phyloP scores from a whole-genome alignment of 2,113 vertebrate species.

The Platanista minor region DNA sequence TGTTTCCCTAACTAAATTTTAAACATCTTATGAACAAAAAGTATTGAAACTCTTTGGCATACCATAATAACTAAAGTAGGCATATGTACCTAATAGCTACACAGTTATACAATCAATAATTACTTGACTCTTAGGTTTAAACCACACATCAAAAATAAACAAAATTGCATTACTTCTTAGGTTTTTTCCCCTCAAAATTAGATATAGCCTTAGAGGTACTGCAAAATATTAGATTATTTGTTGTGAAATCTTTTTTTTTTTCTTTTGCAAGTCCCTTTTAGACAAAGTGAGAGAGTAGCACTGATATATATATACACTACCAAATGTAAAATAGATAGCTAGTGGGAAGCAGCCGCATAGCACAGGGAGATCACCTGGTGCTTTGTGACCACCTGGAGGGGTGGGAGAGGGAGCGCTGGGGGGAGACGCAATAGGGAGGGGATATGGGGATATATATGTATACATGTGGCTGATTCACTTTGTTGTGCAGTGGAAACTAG shows the following conservation, averaged over 20 bases:
- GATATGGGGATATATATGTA: no score
- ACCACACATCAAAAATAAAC: not conserved
- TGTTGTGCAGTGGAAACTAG: no score
- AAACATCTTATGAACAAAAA: slow-evolving; percentile 41
- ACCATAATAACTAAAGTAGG: not conserved
- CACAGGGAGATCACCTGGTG: no score
- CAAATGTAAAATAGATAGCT: no score
- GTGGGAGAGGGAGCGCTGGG: no score
- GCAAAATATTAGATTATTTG: not conserved
- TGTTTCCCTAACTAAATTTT: slow-evolving; percentile 43
- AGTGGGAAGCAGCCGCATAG: no score
- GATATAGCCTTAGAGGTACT: not conserved
- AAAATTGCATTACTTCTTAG: not conserved
- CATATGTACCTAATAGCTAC: not conserved
- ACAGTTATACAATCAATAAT: not conserved
- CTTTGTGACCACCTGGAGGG: no score
- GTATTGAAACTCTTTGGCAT: not conserved
- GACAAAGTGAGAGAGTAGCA: no score
- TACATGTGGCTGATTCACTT: no score
- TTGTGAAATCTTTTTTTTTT: not conserved
- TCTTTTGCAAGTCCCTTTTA: not conserved
- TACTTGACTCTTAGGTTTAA: slow-evolving; percentile 13
- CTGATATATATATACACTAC: no score
- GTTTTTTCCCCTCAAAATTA: not conserved
- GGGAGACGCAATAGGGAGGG: no score